phyloP scores from a whole-genome alignment of 2,888 invertebrate species.

The Acrobasis repandana region DNA sequence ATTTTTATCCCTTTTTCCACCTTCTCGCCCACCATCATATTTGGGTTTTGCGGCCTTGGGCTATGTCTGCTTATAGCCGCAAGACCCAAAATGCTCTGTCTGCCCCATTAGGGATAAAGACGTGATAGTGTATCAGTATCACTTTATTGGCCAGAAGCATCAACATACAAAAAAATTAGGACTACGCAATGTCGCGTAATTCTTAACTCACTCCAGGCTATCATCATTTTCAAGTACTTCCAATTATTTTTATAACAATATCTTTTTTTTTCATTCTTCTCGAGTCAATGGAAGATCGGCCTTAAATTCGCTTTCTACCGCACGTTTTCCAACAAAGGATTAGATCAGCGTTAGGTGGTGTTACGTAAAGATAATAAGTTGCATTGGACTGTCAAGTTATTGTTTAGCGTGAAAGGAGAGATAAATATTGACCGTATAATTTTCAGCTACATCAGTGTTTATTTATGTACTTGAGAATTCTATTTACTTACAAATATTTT shows the following conservation, averaged over 20 bases:
- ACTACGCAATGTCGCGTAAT: too few species aligned
- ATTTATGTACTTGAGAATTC: constrained; percentile 9
- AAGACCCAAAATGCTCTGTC: too few species aligned
- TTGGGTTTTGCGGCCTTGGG: too few species aligned
- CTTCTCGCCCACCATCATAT: too few species aligned
- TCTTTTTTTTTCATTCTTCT: neutral
- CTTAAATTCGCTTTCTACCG: constrained; percentile 59
- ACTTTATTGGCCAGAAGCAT: too few species aligned
- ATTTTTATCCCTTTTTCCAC: too few species aligned
- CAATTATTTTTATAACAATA: neutral
- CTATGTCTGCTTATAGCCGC: too few species aligned
- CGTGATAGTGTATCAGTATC: too few species aligned
- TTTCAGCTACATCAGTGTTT: constrained; percentile 4
- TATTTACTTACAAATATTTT: neutral
- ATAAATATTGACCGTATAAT: constrained; percentile 4
- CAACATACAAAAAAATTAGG: too few species aligned
- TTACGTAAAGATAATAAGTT: constrained; percentile 12
- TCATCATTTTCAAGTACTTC: too few species aligned
- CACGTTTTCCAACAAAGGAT: constrained; percentile 49
- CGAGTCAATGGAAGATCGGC: neutral
- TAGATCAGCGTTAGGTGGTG: constrained; percentile 22
- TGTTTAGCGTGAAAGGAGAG: constrained; percentile 7
- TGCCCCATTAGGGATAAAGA: too few species aligned
- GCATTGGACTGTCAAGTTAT: constrained; percentile 4
- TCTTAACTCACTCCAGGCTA: too few species aligned